A percentile compares a stretch with the other conserved stretches of the same genome.
Evolutionary conservation across 2,888 invertebrate genomes (phyloP).

Genomic region (Tricholauxania praeusta): DNA sequence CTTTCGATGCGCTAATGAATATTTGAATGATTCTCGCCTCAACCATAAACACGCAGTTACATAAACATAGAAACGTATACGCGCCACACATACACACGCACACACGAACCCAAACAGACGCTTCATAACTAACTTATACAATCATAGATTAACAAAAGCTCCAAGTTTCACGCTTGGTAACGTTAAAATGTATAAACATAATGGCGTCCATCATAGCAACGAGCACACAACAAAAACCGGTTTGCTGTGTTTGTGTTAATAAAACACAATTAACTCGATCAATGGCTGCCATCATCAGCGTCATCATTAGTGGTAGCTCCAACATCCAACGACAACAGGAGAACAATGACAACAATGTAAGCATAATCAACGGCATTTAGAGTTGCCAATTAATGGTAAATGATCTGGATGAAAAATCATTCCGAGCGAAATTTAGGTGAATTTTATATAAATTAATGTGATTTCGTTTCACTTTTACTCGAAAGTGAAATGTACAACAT

Average conservation of each 20-base stretch:
- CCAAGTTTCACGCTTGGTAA: neutral
- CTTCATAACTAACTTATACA: neutral
- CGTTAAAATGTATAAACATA: conserved; percentile 53
- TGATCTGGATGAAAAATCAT: too few relatives aligned
- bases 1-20: conserved; percentile 20
- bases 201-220: conserved; percentile 54
- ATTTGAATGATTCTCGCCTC: conserved; percentile 32
- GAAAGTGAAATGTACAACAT: too few relatives aligned
- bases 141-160: neutral
- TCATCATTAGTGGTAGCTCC: conserved; percentile 7
- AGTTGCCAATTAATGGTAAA: neutral
- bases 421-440: too few relatives aligned
- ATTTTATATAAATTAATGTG: too few relatives aligned
- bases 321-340: neutral
- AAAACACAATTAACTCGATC: conserved; percentile 66
- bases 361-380: neutral
- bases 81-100: conserved; percentile 15
- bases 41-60: conserved; percentile 10
- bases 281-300: conserved; percentile 53
- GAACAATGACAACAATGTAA: neutral
- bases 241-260: conserved; percentile 62
- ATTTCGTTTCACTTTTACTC: too few relatives aligned
- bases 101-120: neutral
- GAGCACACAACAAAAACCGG: conserved; percentile 47
- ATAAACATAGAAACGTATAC: conserved; percentile 39